A percentile compares a stretch with the other conserved stretches of the same genome.
phyloP scores from a whole-genome alignment of 2,888 invertebrate genomes.

The Chymomyza caudatula region DNA sequence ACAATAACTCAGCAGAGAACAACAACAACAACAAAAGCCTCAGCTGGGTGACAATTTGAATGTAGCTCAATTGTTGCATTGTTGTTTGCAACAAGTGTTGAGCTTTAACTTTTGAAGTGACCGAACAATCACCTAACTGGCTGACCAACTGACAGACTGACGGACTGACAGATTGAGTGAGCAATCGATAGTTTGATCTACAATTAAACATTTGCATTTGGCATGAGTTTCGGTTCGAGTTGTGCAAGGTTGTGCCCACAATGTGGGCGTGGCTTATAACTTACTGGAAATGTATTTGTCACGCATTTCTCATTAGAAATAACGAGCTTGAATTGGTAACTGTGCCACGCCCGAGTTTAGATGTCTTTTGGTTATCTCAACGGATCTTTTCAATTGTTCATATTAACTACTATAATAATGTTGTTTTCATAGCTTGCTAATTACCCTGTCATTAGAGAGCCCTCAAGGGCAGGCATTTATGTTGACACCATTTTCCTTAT shows the following conservation, averaged over 20 bases:
- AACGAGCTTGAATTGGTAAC: neutral
- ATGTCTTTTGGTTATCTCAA: neutral
- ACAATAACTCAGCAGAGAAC: neutral
- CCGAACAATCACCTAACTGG: neutral
- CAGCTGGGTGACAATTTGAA: conserved; percentile 50
- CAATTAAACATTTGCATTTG: neutral
- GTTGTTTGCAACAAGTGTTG: conserved; percentile 34
- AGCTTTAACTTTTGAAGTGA: neutral
- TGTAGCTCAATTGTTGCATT: conserved; percentile 47
- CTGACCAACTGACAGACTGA: neutral
- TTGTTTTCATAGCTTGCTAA: neutral
- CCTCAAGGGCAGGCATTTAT: no score
- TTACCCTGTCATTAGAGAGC: no score
- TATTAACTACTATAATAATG: neutral
- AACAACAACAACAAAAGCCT: no score
- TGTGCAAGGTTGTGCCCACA: neutral
- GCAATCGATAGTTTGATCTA: neutral
- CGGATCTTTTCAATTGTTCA: neutral
- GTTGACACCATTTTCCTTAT: no score
- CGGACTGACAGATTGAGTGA: neutral
- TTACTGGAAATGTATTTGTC: neutral
- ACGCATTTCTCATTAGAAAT: neutral
- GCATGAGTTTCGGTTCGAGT: neutral
- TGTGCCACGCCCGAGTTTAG: neutral
- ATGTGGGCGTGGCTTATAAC: neutral